phyloP scores from a whole-genome alignment of 2,888 invertebrate species.

The Ormyrus rosae region DNA sequence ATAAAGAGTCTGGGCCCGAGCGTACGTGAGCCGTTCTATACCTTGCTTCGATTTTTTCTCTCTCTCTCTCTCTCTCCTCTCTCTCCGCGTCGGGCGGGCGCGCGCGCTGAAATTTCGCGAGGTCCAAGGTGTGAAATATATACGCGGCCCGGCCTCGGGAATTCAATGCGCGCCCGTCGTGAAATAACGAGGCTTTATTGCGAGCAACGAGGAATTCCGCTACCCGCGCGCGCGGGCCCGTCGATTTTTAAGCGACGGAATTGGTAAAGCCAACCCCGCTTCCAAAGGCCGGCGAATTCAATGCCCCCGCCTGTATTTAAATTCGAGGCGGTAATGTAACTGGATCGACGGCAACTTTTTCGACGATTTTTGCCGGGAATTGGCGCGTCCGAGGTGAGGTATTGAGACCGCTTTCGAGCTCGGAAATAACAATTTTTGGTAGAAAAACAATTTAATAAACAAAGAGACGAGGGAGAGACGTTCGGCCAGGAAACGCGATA shows the following conservation, averaged over 20 bases:
- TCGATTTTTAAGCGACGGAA: conserved; percentile 38
- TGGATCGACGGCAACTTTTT: conserved; percentile 18
- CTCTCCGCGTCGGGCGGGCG: too few species aligned
- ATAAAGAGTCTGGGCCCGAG: conserved; percentile 50
- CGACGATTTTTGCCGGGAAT: not conserved
- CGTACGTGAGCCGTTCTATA: not conserved
- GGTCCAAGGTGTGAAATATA: conserved; percentile 27
- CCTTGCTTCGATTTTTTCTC: not conserved
- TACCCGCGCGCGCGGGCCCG: not conserved
- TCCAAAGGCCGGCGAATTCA: conserved; percentile 16
- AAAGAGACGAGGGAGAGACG: not conserved
- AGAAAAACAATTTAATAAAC: conserved; percentile 9
- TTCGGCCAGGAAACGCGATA: conserved; percentile 66
- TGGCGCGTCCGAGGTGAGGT: not conserved
- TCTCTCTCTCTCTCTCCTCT: not conserved
- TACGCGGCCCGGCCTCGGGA: conserved; percentile 23
- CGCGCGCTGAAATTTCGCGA: conserved; percentile 24
- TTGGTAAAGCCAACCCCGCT: conserved; percentile 8
- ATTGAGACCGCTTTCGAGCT: not conserved
- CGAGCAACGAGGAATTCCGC: conserved; percentile 25
- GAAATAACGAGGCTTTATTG: conserved; percentile 49
- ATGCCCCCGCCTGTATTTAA: conserved; percentile 19
- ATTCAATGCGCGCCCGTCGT: conserved; percentile 37
- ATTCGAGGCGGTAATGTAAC: conserved; percentile 19
- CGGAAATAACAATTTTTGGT: not conserved